Evolutionary conservation across 2,113 vertebrate species (phyloP), one percentile per base, ranked within the genome.

Genomic region (Labeo rohita): DNA sequence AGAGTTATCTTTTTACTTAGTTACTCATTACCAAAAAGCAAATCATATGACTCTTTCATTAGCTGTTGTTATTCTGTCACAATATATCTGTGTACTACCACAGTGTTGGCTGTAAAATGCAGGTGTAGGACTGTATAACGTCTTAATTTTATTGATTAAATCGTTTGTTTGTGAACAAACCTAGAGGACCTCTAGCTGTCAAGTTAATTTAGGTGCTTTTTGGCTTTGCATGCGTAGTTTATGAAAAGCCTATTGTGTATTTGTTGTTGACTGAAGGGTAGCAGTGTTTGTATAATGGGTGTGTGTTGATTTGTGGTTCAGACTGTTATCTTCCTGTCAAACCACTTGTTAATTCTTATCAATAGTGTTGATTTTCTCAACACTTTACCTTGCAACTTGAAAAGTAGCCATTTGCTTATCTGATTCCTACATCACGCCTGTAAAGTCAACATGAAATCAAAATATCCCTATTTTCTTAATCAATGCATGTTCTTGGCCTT

Each of bases 291-390:
- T 36, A 3, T 75, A 43, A 18, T 83, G 75, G 50, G 75, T 45
- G 79, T 50, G 50, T 84, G 59, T 47, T 87, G 90, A 86, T 89
- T 85, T 77, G 84, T 85, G 80, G 85, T 72, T 87, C 85, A 86
- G 76, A 39, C 13, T 87, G 50, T 86, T 82, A 82, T 82, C 65
- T 54, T 70, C 5, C 47, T 54, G 47, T 82, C 65, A 68, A 50
- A 70, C 65, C 80, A 52, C 45, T 52, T 82, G 23, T 70, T 50
- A 92, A 91, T 94, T 92, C 92, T 94, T 92, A 16, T 81, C 23
- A 15, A 86, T 90, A 85, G 11, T 82, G 89, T 91, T 86, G 91
- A 93, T 93, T 94, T 93, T 93, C 89, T 8, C 87, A 4, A 83
- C 86, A 10, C 92, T 92, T 87, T 90, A 93, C 91, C 61, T 66